These are phyloP conservation scores for Salticus scenicus DNA, from an alignment of 2,888 invertebrate species.

Conservation along the genomic window DNA sequence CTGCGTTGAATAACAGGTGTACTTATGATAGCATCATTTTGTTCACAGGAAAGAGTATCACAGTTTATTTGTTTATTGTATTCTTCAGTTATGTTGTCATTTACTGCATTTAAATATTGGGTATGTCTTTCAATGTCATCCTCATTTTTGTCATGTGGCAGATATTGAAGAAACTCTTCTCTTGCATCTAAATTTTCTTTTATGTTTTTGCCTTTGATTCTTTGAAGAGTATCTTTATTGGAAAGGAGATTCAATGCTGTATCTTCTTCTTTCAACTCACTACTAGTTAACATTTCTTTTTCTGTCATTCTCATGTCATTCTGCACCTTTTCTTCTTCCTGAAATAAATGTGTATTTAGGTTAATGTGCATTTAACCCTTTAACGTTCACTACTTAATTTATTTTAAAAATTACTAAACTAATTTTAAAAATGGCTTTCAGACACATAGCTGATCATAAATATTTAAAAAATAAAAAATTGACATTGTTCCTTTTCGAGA, in stretches of 20 bases:
- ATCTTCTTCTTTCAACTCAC: constrained; percentile 32
- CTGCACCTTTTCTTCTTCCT: constrained; percentile 64
- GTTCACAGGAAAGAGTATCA: constrained; percentile 7
- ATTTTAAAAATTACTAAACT: too few relatives aligned
- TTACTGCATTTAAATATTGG: constrained; percentile 34
- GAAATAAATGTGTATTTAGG: too few relatives aligned
- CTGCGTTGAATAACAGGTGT: constrained; percentile 44
- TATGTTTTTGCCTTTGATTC: constrained; percentile 37
- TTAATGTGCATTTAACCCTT: too few relatives aligned
- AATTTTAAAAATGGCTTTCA: too few relatives aligned
- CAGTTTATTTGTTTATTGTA: constrained; percentile 24
- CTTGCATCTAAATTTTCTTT: constrained; percentile 22
- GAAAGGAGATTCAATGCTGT: neutral
- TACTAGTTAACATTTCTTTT: constrained; percentile 44
- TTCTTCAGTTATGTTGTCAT: constrained; percentile 51
- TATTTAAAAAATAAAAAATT: too few relatives aligned
- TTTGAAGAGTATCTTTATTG: constrained; percentile 41
- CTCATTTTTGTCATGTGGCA: constrained; percentile 24
- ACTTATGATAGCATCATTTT: neutral
- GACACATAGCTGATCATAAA: too few relatives aligned
- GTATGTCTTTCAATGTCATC: constrained; percentile 44
- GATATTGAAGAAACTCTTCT: constrained; percentile 16
- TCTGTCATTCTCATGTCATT: constrained; percentile 51
- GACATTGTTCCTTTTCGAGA: too few relatives aligned
- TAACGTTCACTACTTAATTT: too few relatives aligned